These are phyloP conservation scores for Lagria hirta DNA, from an alignment of 2,888 invertebrate genomes.

Conservation along the genomic window DNA sequence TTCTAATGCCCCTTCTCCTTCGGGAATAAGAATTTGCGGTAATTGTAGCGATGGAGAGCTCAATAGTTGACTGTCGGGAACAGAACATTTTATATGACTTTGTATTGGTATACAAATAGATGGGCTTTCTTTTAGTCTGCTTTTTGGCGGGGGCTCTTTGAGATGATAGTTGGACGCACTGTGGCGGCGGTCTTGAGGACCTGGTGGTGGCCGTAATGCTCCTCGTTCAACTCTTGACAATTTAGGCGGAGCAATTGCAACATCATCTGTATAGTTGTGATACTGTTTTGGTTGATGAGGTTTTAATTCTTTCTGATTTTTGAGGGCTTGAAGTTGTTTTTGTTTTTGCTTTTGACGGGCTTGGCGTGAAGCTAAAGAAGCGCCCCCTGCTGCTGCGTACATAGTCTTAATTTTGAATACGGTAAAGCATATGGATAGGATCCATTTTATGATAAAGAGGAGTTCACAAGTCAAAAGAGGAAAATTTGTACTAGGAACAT, in stretches of 20 bases:
- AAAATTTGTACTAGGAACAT: conserved; percentile 11
- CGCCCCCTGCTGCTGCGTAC: conserved; percentile 90
- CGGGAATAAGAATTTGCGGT: conserved; percentile 59
- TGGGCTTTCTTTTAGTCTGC: conserved; percentile 51
- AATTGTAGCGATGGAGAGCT: conserved; percentile 42
- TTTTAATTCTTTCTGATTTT: conserved; percentile 55
- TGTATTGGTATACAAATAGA: conserved; percentile 57
- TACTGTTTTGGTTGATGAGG: conserved; percentile 57
- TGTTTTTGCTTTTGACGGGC: conserved; percentile 63
- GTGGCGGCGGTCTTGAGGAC: conserved; percentile 47
- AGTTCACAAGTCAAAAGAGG: not conserved
- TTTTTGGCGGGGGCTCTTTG: conserved; percentile 43
- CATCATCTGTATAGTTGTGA: conserved; percentile 57
- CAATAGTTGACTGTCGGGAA: conserved; percentile 57
- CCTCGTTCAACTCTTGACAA: conserved; percentile 57
- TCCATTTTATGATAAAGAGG: conserved; percentile 5
- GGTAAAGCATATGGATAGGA: conserved; percentile 7
- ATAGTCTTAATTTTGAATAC: conserved; percentile 54
- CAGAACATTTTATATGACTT: conserved; percentile 25
- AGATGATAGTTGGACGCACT: conserved; percentile 50
- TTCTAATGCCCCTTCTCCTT: conserved; percentile 48
- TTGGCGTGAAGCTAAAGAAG: conserved; percentile 82
- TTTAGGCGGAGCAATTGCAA: conserved; percentile 51
- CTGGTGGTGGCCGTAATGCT: conserved; percentile 44
- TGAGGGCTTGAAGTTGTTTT: conserved; percentile 54